These are phyloP conservation scores for Artemisiospiza belli DNA, from an alignment of 2,113 vertebrate genomes.

Conservation along the genomic window DNA sequence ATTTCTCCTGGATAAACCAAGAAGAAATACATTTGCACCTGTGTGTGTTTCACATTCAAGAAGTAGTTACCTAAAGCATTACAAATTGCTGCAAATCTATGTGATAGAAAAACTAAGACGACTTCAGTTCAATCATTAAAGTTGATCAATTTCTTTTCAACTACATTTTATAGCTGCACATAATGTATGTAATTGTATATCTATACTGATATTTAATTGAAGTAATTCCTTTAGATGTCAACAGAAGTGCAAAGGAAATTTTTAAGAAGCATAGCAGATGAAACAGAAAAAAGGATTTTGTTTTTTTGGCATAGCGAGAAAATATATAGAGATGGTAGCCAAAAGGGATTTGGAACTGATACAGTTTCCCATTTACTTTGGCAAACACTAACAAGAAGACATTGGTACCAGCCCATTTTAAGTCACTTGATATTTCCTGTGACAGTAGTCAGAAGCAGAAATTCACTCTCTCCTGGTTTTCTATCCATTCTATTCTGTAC, in stretches of 20 bases:
- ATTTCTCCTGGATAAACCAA: background rate
- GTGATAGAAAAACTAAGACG: background rate
- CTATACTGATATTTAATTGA: background rate
- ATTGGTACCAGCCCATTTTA: background rate
- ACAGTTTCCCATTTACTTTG: background rate
- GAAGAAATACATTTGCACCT: background rate
- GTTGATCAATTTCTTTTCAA: background rate
- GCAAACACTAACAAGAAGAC: background rate
- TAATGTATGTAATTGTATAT: background rate
- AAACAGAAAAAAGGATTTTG: background rate
- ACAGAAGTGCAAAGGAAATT: background rate
- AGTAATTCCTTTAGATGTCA: background rate
- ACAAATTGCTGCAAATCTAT: background rate
- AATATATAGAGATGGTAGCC: background rate
- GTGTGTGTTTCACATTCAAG: background rate
- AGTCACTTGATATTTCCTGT: background rate
- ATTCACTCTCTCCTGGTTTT: background rate
- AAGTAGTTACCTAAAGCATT: background rate
- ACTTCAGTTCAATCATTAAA: background rate
- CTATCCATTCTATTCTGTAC: background rate
- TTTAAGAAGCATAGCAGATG: background rate
- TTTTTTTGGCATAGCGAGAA: background rate
- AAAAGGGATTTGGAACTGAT: background rate
- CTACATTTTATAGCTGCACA: background rate
- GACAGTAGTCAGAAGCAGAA: background rate